Conservation (phyloP, 2,113 vertebrate species). For the Crocuta crocuta region DNA sequence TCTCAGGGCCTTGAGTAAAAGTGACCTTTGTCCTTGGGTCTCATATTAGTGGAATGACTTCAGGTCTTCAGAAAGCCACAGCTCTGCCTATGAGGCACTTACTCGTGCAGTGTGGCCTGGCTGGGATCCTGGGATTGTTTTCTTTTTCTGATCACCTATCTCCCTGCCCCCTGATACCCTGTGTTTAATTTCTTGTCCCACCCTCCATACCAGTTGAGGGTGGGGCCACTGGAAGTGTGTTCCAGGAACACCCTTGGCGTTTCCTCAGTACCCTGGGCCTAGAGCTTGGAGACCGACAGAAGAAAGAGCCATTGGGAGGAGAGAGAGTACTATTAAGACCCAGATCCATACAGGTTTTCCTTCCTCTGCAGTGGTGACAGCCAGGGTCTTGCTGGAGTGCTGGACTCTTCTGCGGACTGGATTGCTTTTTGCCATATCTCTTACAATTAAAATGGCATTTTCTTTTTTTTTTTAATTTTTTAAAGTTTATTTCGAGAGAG, state of each 20-base stretch:
- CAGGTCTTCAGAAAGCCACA: neutral
- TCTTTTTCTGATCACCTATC: neutral
- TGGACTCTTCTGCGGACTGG: neutral
- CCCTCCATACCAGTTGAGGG: conserved; percentile 63
- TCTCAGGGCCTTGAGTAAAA: neutral
- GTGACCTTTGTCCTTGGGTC: neutral
- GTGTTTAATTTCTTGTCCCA: conserved; percentile 68
- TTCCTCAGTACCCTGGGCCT: neutral
- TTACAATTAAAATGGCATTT: neutral
- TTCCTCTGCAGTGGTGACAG: neutral
- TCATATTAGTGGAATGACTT: neutral
- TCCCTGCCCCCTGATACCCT: conserved; percentile 19
- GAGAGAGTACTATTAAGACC: neutral
- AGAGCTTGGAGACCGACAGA: neutral
- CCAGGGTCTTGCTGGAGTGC: neutral
- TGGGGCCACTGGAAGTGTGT: conserved; percentile 34
- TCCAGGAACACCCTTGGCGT: conserved; percentile 50
- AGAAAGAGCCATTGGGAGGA: neutral
- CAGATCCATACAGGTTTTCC: neutral
- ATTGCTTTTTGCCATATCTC: neutral
- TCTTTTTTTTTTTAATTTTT: neutral
- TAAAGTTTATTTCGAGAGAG: too few species aligned
- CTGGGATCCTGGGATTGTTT: neutral
- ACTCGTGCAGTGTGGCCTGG: neutral
- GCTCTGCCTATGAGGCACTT: neutral